phyloP scores from a whole-genome alignment of 35 echinoderm and acorn worm genomes.

The Ptychodera flava region DNA sequence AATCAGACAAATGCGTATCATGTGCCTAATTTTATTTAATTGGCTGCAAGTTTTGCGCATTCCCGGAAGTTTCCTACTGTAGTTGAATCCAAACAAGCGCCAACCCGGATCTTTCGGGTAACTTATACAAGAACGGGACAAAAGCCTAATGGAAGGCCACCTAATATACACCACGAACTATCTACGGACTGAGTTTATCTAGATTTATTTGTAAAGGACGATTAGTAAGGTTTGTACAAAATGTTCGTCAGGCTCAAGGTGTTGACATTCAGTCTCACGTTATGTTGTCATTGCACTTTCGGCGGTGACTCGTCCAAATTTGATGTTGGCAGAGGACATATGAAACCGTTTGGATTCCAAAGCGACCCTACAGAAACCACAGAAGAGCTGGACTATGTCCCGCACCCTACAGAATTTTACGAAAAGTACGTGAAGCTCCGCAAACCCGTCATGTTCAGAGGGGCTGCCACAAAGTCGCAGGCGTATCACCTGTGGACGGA shows the following conservation, averaged over 20 bases:
- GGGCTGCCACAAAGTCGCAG: not conserved
- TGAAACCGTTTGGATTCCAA: not conserved
- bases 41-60: not conserved
- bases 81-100: too few relatives aligned
- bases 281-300: too few relatives aligned
- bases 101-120: too few relatives aligned
- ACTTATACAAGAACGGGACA: too few relatives aligned
- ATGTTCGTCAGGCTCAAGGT: too few relatives aligned
- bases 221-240: too few relatives aligned
- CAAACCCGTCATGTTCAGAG: not conserved
- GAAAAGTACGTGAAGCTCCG: not conserved
- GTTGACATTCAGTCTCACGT: too few relatives aligned
- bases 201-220: too few relatives aligned
- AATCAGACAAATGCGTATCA: not conserved
- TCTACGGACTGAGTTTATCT: too few relatives aligned
- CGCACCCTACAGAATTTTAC: not conserved
- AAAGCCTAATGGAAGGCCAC: too few relatives aligned
- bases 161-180: too few relatives aligned
- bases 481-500: not conserved
- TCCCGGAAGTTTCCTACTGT: not conserved
- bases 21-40: not conserved
- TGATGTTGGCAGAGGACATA: not conserved
- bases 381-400: not conserved
- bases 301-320: too few relatives aligned
- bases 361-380: not conserved